phyloP scores from a whole-genome alignment of 2,797 vertebrate genomes.

The Rhodeus uyekii region DNA sequence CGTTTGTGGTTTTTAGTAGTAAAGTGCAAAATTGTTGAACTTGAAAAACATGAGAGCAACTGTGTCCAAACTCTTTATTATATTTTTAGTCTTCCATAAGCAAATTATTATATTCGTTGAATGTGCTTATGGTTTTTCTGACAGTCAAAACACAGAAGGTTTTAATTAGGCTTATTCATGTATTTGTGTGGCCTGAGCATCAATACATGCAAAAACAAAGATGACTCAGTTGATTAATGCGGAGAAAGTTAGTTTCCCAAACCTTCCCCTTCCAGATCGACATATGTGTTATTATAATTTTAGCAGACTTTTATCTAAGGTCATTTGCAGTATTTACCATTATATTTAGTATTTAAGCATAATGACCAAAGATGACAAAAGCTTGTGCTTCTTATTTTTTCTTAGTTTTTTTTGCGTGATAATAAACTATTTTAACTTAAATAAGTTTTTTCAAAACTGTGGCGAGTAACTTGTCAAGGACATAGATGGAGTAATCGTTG shows the following conservation, averaged over 20 bases:
- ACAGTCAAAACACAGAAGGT: conserved; percentile 47
- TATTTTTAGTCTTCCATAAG: conserved; percentile 3
- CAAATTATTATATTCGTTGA: conserved; percentile 30
- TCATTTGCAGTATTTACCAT: not conserved
- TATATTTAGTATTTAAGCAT: not conserved
- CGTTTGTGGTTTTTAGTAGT: not conserved
- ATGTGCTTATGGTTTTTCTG: conserved; percentile 38
- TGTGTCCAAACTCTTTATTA: not conserved
- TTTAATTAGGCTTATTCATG: conserved; percentile 49
- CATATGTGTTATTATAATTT: not conserved
- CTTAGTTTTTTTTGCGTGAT: not conserved
- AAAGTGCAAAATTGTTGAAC: not conserved
- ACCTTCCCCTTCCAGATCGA: not conserved
- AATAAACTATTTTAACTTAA: not conserved
- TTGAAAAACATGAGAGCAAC: not conserved
- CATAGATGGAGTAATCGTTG: not conserved
- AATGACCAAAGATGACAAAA: no score
- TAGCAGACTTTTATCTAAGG: not conserved
- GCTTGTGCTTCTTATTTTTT: no score
- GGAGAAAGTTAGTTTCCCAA: not conserved
- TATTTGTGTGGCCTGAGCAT: not conserved
- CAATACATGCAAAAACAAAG: not conserved
- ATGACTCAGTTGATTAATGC: not conserved
- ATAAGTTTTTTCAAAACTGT: not conserved
- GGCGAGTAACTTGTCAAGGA: not conserved